A percentile compares a stretch with the other conserved stretches of the same genome.
Conservation (phyloP, 2,113 vertebrate species). For the Solea senegalensis region DNA sequence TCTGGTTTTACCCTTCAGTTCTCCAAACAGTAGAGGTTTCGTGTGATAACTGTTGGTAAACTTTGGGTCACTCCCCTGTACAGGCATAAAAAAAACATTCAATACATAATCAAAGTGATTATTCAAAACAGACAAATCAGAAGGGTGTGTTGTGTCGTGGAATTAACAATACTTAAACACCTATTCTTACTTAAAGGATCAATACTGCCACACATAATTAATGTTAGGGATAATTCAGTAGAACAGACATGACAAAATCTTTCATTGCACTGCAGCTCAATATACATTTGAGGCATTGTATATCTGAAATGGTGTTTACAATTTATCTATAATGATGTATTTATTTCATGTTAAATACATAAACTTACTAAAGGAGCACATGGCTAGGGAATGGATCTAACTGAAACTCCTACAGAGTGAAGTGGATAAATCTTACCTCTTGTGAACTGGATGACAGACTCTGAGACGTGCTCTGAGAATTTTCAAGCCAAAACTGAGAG, state of each 20-base stretch:
- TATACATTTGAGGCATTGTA: not conserved
- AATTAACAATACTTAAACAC: too few species aligned
- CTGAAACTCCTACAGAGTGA: not conserved
- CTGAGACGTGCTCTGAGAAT: slow-evolving; percentile 77
- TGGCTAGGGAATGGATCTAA: too few species aligned
- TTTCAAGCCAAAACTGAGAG: slow-evolving; percentile 90
- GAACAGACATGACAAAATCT: not conserved
- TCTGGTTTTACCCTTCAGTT: slow-evolving; percentile 81
- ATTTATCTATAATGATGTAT: not conserved
- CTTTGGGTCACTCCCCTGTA: slow-evolving; percentile 85
- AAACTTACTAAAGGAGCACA: not conserved
- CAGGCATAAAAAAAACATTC: slow-evolving; percentile 7
- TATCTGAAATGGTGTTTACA: not conserved
- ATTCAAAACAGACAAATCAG: not conserved
- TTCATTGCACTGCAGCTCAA: not conserved
- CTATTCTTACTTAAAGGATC: not conserved
- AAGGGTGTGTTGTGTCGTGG: not conserved
- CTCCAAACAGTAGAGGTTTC: slow-evolving; percentile 89
- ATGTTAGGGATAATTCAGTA: not conserved
- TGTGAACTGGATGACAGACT: slow-evolving; percentile 85
- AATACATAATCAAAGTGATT: not conserved
- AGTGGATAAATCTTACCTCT: slow-evolving; percentile 78
- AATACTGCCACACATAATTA: not conserved
- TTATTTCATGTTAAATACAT: not conserved
- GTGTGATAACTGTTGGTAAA: slow-evolving; percentile 87